Base-by-base conservation (phyloP, 2,797 vertebrate species). In the Acomys russatus region DNA sequence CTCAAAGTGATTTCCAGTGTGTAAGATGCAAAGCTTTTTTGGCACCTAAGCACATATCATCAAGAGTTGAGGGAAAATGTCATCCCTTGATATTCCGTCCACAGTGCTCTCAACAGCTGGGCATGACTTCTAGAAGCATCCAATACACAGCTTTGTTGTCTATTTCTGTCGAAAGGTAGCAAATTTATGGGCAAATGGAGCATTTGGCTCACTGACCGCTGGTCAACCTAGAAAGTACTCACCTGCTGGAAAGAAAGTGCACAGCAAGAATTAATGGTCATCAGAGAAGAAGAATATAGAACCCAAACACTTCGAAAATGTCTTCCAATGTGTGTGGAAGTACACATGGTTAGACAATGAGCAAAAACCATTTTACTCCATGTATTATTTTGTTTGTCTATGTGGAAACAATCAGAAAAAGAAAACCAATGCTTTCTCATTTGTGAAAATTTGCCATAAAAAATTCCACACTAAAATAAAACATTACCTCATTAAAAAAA, bases 391-490 rank as follows among this genome's bases (percentile, higher is more conserved):
- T 78, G 23, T 28, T 87, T 94, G 91, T 93, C 44, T 66, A 74
- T 5, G 91, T 30, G 44, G 12, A 94, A 91, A 51, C 70, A 64
- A 30, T 78, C 33, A 89, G 33, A 77, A 92, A 73, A 30, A 87
- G 92, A 88, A 23, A 14, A 89, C 76, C 33, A 93, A 51, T 23
- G 22, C 22, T 79, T 95, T 93, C 86, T 92, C 56, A 93, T 92
- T 91, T 82, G 96, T 85, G 64, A 85, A 20, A 85, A 85, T 85
- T 68, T 51, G 51, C 28, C 44, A 68, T n/a, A 28, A 49, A 33
- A 51, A 90, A 90, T 76, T 59, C 56, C n/a, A 94, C 1, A 80
- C 56, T 38, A 92, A 96, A 94, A 96, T 85, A 93, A 97, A 97
- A 93, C 70, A n/a, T 17, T 59, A 59, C 18, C 56, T 59, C 18